Evolutionary conservation across 2,888 invertebrate genomes (phyloP), one percentile per base, ranked within the genome.

Genomic region (Aphelenchoides bicaudatus): DNA sequence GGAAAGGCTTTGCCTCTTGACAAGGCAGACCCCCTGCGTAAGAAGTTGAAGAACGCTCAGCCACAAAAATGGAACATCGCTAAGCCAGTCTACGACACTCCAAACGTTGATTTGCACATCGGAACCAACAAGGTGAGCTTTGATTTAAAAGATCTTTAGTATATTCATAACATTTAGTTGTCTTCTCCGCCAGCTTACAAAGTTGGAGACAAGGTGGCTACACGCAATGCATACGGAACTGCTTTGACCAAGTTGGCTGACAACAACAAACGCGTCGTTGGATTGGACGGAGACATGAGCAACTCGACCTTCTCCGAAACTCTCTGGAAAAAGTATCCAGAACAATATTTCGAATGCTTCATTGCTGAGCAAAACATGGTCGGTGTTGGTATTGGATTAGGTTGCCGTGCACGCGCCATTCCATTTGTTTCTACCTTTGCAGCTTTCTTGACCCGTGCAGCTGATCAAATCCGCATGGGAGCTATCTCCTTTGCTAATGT

Each of bases 391-490:
- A 90, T 92, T 71, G 98, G 98, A 25, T 88, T 89, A 54, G 89
- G 90, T 19, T 92, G 92, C 79, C 85, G 98, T 65, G 88, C 90
- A 79, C 86, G 98, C 63, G 88, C 91, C 4, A 87, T 98, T 49
- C 88, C 91, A 0, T 99, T 98, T 89, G 87, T 86, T 1, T 93
- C 92, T 58, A 94, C 98, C 8, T 99, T 99, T 83, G 96, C 96
- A 34, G 90, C 91, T 2, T 99, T 99, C 86, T 89, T 96, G 81
- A 88, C 90, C 1, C 85, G 98, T 72, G 91, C 93, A 49, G 93
- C 88, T 80, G 96, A 98, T 51, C 96, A 98, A 85, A 90, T 98
- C 79, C 88, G 98, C 65, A 98, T 99, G 96, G 98, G 91, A 21
- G 98, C 96, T 50, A 93, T 99, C 80, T 94, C 94, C 34, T 93